Base-by-base conservation (phyloP, 2,113 vertebrate genomes). In the Anseranas semipalmata region DNA sequence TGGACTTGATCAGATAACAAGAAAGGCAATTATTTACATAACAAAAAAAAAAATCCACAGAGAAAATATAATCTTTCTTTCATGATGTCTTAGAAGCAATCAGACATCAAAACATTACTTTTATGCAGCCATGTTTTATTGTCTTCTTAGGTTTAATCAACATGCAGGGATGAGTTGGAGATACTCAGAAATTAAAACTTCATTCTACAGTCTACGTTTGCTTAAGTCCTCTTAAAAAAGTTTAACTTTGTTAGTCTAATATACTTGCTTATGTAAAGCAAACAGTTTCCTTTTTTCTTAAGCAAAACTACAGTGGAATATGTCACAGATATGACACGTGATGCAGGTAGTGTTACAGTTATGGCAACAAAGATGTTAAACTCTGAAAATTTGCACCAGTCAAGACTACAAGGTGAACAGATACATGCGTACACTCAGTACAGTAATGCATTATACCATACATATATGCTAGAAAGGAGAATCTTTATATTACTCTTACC, bases 1-100 rank as follows among this genome's bases (percentile, higher is more conserved):
- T 93, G 45, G 67, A 90, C 92, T 83, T 86, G 75, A 92, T 96
- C 55, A 93, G 82, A 90, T 93, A 90, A 95, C 89, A 33, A 86
- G 37, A 30, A 88, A 90, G 52, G 73, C 52, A 94, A 85, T 88
- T 93, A 94, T 94, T 86, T 96, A 92, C 72, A 88, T 65, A 90
- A 86, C 50, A 91, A 39, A 71, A 28, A 84, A 68, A 71, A 67
- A 85, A 62, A 60, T 20, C 46, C 35, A 80, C 39, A 88, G 82
- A 39, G 87, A 94, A 50, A 28, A 95, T 88, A 74, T 75, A 82
- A 91, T 87, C 75, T 86, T 80, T 5, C 39, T 80, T 74, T 93
- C 68, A 72, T 43, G 37, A 63, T 81, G 90, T 92, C 92, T 93
- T 92, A 56, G 63, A 90, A 94, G 75, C 16, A 84, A 88, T 92